Base-by-base conservation (phyloP, 2,113 vertebrate genomes). In the Eublepharis macularius region DNA sequence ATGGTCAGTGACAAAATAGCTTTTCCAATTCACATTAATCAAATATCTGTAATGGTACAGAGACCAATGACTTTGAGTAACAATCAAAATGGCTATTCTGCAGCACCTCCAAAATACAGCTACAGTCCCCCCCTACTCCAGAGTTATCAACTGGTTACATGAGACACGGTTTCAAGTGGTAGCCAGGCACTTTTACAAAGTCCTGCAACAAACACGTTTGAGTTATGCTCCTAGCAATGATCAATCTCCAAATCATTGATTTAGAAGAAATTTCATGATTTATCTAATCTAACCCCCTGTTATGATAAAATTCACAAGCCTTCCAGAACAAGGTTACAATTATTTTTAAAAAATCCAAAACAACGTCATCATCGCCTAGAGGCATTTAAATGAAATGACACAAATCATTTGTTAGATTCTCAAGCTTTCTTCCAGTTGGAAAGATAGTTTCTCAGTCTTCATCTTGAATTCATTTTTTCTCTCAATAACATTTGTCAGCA, bases 1-100 rank as follows among this genome's bases (percentile, higher is more conserved):
- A 81, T 89, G 78, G 85, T 76, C 65, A 89, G 87, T 88, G 84
- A 36, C 72, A 76, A 88, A 91, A 91, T 89, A 63, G 84, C 89
- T 79, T 86, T 87, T 83, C 88, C 91, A 79, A 81, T 87, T 86
- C 86, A 91, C 72, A 82, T 89, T 81, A 68, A 81, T 24, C 36
- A 14, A 16, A 21, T 34, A 24, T 47, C 17, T 73, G 84, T 84
- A 81, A 70, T 91, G 87, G 89, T 92, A 86, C 88, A 78, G 85
- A 89, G 90, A 88, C 91, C 93, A 93, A 90, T 79, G 84, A 92
- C 90, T 94, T 91, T 91, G 92, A 75, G 91, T 91, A 91, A 91
- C 91, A 93, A 65, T 87, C 89, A 88, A 88, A 87, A 81, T 85
- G 81, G 82, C 88, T 92, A 83, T 93, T 80, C 51, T 86, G 89